Evolutionary conservation across 2,888 invertebrate species (phyloP).

Genomic region (Xestia rhomboidea): DNA sequence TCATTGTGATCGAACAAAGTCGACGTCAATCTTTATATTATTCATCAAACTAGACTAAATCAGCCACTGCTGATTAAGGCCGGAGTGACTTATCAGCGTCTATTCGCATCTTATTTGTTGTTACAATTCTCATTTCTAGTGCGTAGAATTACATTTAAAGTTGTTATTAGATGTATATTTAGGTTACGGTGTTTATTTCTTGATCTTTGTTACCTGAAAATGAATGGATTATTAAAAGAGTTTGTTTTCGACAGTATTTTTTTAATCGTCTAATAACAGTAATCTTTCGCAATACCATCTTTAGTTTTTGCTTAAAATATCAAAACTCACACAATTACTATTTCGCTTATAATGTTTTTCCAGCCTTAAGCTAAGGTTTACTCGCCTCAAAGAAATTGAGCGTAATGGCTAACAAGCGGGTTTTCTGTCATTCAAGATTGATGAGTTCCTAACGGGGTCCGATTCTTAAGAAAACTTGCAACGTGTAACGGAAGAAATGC

Average conservation of each 20-base stretch:
- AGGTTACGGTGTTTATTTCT: too few species aligned
- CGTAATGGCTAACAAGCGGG: slow-evolving; percentile 14
- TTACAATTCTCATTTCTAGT: background rate
- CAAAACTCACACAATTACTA: background rate
- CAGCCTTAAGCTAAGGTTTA: background rate
- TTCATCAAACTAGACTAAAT: slow-evolving; percentile 1
- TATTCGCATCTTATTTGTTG: background rate
- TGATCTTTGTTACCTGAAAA: too few species aligned
- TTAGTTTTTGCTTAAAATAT: background rate
- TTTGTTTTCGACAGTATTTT: too few species aligned
- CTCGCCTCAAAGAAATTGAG: background rate
- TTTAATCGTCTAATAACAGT: too few species aligned
- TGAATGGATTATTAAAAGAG: too few species aligned
- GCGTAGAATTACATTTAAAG: background rate
- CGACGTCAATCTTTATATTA: slow-evolving; percentile 1
- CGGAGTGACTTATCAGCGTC: background rate
- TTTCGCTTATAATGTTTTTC: background rate
- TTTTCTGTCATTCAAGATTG: slow-evolving; percentile 28
- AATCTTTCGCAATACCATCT: background rate
- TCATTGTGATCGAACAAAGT: background rate
- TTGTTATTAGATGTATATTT: too few species aligned
- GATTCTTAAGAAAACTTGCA: slow-evolving; percentile 41
- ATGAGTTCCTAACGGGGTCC: slow-evolving; percentile 12
- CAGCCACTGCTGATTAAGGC: background rate
- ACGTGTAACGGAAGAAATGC: slow-evolving; percentile 23